phyloP scores from a whole-genome alignment of 2,888 invertebrate genomes.

The Leptopilina drosophilae region DNA sequence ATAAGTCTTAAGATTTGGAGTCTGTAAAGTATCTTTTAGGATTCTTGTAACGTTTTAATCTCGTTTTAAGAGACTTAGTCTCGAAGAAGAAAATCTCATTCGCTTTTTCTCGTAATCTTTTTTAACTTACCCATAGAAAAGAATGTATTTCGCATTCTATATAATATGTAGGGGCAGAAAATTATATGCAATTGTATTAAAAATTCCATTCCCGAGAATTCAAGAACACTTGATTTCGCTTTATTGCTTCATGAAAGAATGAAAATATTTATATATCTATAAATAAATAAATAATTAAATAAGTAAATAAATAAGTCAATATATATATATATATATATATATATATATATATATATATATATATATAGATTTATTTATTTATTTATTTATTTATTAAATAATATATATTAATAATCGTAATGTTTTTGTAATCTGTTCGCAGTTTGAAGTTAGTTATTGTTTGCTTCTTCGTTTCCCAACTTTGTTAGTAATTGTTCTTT shows the following conservation, averaged over 20 bases:
- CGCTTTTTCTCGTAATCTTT: constrained; percentile 6
- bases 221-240: background rate
- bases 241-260: background rate
- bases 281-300: too few relatives aligned
- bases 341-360: too few relatives aligned
- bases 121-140: background rate
- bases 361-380: too few relatives aligned
- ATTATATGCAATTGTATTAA: background rate
- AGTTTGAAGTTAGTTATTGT: too few relatives aligned
- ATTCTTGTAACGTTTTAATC: constrained; percentile 11
- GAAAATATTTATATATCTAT: background rate
- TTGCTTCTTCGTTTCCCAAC: too few relatives aligned
- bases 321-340: too few relatives aligned
- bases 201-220: background rate
- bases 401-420: too few relatives aligned
- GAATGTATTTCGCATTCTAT: background rate
- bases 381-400: too few relatives aligned
- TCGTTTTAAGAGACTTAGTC: background rate
- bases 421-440: too few relatives aligned
- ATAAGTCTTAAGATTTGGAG: background rate
- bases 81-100: constrained; percentile 8
- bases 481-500: too few relatives aligned
- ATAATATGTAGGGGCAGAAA: background rate
- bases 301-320: too few relatives aligned
- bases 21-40: constrained; percentile 5